Percentiles rank a stretch among this genome's conserved stretches.
Conservation (phyloP, 2,113 vertebrate genomes). For the Serinus canaria region DNA sequence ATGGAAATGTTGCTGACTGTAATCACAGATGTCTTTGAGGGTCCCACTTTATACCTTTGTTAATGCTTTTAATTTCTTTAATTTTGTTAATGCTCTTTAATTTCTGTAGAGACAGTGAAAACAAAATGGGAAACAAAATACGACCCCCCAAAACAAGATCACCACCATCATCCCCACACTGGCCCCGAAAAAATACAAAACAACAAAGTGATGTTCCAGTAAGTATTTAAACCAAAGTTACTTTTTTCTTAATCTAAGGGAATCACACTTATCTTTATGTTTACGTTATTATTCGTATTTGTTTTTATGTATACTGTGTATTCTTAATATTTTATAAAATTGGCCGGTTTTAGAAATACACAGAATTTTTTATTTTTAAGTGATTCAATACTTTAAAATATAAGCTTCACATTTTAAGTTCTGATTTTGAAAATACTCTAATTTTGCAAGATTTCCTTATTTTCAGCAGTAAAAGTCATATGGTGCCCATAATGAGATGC, state of each 20-base stretch:
- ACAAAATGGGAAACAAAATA: not conserved
- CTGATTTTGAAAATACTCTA: not conserved
- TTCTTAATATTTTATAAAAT: not conserved
- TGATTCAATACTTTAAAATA: not conserved
- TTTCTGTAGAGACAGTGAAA: not conserved
- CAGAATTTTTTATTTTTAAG: not conserved
- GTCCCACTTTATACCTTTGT: not conserved
- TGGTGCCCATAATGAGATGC: not conserved
- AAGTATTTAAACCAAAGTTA: not conserved
- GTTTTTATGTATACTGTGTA: fast-evolving
- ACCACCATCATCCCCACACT: too few relatives aligned
- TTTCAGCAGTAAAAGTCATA: not conserved
- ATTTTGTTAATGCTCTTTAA: not conserved
- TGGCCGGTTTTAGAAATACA: not conserved
- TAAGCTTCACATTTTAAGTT: not conserved
- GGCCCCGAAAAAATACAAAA: not conserved
- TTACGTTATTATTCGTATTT: not conserved
- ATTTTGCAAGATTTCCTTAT: not conserved
- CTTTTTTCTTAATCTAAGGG: not conserved
- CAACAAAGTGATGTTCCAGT: not conserved
- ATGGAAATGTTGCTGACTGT: not conserved
- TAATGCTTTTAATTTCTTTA: not conserved
- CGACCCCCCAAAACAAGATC: fast-evolving
- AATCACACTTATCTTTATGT: not conserved
- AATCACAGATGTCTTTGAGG: not conserved